Conservation (phyloP, 2,113 vertebrate genomes). For the Cariama cristata region DNA sequence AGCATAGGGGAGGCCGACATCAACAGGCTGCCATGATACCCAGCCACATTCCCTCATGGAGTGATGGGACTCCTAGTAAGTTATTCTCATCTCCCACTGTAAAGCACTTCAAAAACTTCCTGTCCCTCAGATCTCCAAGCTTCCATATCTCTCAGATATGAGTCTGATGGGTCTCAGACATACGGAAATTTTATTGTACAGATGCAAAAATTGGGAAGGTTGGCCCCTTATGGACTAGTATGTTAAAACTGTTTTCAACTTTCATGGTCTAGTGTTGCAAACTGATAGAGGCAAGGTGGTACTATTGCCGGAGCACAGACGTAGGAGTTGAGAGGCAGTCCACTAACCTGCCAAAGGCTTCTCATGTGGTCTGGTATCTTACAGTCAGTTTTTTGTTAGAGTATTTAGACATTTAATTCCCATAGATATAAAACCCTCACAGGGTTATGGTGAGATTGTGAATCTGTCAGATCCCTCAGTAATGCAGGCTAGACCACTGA, state of each 20-base stretch:
- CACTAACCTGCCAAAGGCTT: neutral
- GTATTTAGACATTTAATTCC: neutral
- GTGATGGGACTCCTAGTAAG: neutral
- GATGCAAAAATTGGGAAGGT: neutral
- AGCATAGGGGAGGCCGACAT: neutral
- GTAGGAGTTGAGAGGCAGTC: neutral
- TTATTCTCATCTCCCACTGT: neutral
- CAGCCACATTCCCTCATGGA: neutral
- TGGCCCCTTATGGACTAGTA: neutral
- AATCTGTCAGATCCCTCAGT: neutral
- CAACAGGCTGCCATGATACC: neutral
- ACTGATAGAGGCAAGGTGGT: neutral
- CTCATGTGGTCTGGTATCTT: neutral
- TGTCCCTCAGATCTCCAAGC: neutral
- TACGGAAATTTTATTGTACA: neutral
- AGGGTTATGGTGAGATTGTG: neutral
- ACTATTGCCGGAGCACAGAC: neutral
- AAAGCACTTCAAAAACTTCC: neutral
- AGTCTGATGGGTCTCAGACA: neutral
- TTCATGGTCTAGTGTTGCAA: neutral
- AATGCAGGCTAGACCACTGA: neutral
- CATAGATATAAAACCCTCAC: neutral
- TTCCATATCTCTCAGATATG: no score
- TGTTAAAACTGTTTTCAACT: neutral
- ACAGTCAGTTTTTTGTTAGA: neutral